These are phyloP conservation scores for Callyntrura sp. DNA, from an alignment of 2,888 invertebrate genomes.

Conservation along the genomic window DNA sequence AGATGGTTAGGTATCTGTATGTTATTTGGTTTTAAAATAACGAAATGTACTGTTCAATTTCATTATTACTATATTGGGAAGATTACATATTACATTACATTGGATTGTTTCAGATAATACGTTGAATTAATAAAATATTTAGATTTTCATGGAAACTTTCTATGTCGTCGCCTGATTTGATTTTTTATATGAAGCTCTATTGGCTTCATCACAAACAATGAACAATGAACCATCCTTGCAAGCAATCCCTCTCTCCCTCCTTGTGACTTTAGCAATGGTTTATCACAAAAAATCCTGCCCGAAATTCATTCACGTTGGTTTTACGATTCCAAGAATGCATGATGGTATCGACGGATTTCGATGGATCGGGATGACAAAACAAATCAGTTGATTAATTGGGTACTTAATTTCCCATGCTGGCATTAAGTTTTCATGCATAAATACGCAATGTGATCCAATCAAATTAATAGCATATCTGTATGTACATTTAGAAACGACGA, in stretches of 20 bases:
- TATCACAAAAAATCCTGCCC: too few relatives aligned
- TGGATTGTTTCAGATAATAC: background rate
- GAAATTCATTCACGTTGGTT: background rate
- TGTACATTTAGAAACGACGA: background rate
- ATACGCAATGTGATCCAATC: too few relatives aligned
- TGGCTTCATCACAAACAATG: too few relatives aligned
- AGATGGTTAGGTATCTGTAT: background rate
- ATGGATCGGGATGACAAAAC: conserved; percentile 38
- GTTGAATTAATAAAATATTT: conserved; percentile 13
- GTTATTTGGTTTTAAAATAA: background rate
- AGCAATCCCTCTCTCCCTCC: too few relatives aligned
- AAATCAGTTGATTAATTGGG: conserved; percentile 10
- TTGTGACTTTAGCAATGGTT: too few relatives aligned
- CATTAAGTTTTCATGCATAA: too few relatives aligned
- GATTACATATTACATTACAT: background rate
- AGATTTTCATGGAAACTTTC: conserved; percentile 51
- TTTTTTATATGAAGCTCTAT: background rate
- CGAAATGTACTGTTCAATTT: conserved; percentile 17
- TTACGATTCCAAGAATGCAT: background rate
- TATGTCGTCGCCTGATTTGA: background rate
- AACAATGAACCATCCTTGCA: too few relatives aligned
- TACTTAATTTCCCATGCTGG: too few relatives aligned
- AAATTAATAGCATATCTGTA: too few relatives aligned
- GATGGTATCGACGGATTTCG: conserved; percentile 53
- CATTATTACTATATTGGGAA: background rate